A percentile compares a stretch with the other conserved stretches of the same genome.
These are phyloP conservation scores for Enteromius viviparus DNA, from an alignment of 2,797 vertebrate genomes.

Conservation along the genomic window DNA sequence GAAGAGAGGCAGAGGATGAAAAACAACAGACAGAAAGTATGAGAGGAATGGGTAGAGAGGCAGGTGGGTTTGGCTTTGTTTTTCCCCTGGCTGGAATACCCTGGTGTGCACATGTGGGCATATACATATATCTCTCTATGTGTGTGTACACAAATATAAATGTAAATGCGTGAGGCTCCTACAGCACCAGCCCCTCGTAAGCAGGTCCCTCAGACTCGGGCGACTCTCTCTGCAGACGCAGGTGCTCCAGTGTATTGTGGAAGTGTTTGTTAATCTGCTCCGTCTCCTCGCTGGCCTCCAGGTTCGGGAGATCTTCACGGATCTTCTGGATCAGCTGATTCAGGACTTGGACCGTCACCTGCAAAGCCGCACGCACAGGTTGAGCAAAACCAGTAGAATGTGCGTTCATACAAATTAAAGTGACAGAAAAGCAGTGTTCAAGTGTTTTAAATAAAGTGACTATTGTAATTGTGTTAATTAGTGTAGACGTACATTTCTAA, in stretches of 20 bases:
- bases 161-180: conserved; percentile 57
- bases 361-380: conserved; percentile 6
- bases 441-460: background rate
- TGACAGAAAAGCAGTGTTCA: background rate
- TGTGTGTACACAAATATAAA: conserved; percentile 57
- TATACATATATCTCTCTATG: conserved; percentile 48
- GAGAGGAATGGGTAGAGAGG: conserved; percentile 31
- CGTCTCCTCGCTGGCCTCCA: conserved; percentile 96
- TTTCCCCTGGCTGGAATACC: conserved; percentile 60
- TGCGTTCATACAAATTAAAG: background rate
- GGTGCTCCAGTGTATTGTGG: conserved; percentile 97
- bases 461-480: background rate
- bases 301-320: conserved; percentile 95
- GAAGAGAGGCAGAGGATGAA: conserved; percentile 38
- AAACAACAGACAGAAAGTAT: conserved; percentile 20
- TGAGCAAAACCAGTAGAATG: background rate
- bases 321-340: conserved; percentile 99
- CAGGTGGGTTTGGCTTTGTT: conserved; percentile 44
- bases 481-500: background rate
- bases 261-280: conserved; percentile 99
- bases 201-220: conserved; percentile 92
- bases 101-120: conserved; percentile 52
- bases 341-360: conserved; percentile 98
- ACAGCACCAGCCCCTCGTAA: conserved; percentile 96
- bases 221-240: conserved; percentile 92